Percentiles rank a stretch among this genome's conserved stretches.
phyloP scores from a whole-genome alignment of 2,888 invertebrate genomes.

The Meteorus cinctellus region DNA sequence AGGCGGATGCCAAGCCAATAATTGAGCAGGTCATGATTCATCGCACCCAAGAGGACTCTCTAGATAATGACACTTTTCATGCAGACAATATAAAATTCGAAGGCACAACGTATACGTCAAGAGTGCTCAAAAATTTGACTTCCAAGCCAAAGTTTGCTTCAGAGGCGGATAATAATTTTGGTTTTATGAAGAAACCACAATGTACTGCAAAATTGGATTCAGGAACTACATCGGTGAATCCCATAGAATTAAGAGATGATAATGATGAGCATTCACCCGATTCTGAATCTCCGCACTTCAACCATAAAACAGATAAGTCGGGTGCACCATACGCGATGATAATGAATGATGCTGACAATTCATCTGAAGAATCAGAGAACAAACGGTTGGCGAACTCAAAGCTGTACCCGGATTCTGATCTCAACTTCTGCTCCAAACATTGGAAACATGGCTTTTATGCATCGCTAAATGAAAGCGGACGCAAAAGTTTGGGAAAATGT shows the following conservation, averaged over 20 bases:
- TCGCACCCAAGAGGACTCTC: slow-evolving; percentile 1
- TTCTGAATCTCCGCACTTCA: background rate
- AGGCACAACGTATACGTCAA: slow-evolving; percentile 26
- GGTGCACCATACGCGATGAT: background rate
- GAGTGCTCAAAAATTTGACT: slow-evolving; percentile 45
- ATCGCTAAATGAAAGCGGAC: slow-evolving; percentile 7
- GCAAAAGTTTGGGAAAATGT: background rate
- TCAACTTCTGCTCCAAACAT: slow-evolving; percentile 17
- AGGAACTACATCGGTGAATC: background rate
- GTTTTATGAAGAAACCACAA: slow-evolving; percentile 58
- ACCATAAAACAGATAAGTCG: background rate
- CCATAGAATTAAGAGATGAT: background rate
- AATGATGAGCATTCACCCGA: background rate
- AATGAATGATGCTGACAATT: background rate
- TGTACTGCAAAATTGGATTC: slow-evolving; percentile 45
- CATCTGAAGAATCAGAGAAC: background rate
- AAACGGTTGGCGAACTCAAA: slow-evolving; percentile 55
- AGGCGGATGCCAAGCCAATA: background rate
- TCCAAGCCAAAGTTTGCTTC: slow-evolving; percentile 20
- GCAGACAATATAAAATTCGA: slow-evolving; percentile 43
- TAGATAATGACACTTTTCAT: slow-evolving; percentile 32
- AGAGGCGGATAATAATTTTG: slow-evolving; percentile 61
- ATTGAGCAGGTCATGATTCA: slow-evolving; percentile 39
- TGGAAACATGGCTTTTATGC: slow-evolving; percentile 26
- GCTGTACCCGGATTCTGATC: slow-evolving; percentile 55